Evolutionary conservation across 2,888 invertebrate genomes (phyloP).

Genomic region (Eristalis pertinax): DNA sequence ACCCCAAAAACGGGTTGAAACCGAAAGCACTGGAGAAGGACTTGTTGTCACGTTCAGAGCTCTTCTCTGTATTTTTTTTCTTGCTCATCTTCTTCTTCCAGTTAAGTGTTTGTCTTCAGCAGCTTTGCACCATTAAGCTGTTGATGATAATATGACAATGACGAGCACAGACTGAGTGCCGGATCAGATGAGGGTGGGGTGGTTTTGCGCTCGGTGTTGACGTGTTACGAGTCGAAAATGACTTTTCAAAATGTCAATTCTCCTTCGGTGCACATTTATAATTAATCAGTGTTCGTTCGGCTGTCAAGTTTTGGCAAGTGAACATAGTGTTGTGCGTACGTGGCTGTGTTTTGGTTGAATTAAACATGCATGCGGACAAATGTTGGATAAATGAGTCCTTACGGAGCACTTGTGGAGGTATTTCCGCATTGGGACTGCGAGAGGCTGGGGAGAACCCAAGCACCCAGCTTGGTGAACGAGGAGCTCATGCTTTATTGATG

Average conservation of each 20-base stretch:
- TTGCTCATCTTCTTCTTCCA: constrained; percentile 1
- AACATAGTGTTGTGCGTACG: neutral
- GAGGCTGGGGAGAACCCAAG: neutral
- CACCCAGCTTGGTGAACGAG: constrained; percentile 28
- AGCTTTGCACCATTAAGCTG: constrained; percentile 67
- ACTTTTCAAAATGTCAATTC: constrained; percentile 69
- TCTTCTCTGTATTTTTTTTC: neutral
- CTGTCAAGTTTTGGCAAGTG: constrained; percentile 38
- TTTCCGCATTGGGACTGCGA: neutral
- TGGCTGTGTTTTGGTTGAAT: constrained; percentile 4
- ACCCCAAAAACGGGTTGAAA: constrained; percentile 27
- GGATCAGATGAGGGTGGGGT: neutral
- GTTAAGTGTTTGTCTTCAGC: constrained; percentile 64
- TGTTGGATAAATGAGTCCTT: constrained; percentile 53
- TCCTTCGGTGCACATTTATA: constrained; percentile 61
- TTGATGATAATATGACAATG: constrained; percentile 70
- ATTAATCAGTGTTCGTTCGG: constrained; percentile 58
- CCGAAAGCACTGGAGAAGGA: constrained; percentile 29
- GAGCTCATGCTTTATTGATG: constrained; percentile 19
- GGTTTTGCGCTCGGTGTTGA: too few relatives aligned
- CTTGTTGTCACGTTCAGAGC: constrained; percentile 49
- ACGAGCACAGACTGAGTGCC: constrained; percentile 38
- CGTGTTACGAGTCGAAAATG: constrained; percentile 57
- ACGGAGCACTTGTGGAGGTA: constrained; percentile 15
- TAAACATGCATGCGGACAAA: constrained; percentile 64